Percentiles rank a stretch among this genome's conserved stretches.
Conservation (phyloP, 2,113 vertebrate species). For the Tragelaphus scriptus region DNA sequence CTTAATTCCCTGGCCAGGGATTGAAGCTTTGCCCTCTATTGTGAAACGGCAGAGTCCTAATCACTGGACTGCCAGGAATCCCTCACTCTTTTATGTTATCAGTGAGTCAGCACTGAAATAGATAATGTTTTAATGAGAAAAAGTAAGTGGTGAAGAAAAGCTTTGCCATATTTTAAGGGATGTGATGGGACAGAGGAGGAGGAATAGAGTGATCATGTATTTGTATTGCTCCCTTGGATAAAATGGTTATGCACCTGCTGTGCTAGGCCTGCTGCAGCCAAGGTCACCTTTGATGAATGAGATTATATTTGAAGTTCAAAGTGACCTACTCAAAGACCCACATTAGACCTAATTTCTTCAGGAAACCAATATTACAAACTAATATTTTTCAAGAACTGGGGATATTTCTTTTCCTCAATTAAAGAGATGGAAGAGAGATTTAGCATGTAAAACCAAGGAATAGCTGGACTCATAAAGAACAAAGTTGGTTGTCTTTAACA, state of each 20-base stretch:
- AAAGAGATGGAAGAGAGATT: neutral
- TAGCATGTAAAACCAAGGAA: neutral
- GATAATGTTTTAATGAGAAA: slow-evolving; percentile 21
- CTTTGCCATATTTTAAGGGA: neutral
- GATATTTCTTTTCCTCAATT: neutral
- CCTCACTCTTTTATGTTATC: neutral
- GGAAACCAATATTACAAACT: neutral
- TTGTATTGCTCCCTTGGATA: neutral
- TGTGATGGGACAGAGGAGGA: neutral
- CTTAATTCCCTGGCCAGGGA: neutral
- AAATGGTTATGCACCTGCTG: neutral
- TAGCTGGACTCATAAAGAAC: neutral
- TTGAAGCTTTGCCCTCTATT: neutral
- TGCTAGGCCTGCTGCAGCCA: neutral
- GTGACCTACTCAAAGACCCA: neutral
- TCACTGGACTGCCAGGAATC: neutral
- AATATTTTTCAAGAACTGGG: neutral
- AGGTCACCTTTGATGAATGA: neutral
- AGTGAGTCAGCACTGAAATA: slow-evolving; percentile 49
- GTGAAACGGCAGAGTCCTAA: neutral
- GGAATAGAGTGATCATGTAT: neutral
- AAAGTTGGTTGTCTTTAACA: neutral
- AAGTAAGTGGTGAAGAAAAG: neutral
- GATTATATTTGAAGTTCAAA: neutral
- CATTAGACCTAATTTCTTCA: neutral